These are phyloP conservation scores for Carassius auratus DNA, from an alignment of 2,113 vertebrate genomes.

Conservation along the genomic window DNA sequence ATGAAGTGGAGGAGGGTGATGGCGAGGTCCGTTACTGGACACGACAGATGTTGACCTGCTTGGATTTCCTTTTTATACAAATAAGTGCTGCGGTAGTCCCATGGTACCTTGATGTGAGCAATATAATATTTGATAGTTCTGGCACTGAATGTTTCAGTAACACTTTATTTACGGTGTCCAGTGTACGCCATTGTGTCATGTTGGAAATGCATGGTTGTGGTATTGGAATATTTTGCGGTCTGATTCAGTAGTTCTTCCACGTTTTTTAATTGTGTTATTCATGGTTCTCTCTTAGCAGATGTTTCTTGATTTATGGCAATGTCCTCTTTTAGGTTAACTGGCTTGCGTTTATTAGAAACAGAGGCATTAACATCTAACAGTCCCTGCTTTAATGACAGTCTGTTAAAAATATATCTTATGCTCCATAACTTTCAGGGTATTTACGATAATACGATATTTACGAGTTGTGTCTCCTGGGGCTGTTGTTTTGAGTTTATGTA, in stretches of 20 bases:
- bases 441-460: neutral
- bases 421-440: slow-evolving; percentile 4
- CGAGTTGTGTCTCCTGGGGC: no score
- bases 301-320: slow-evolving; percentile 18
- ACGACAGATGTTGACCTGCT: no score
- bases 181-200: neutral
- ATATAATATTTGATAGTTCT: no score
- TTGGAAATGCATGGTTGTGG: neutral
- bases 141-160: no score
- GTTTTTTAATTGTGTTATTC: neutral
- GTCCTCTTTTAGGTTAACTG: neutral
- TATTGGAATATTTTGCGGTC: neutral
- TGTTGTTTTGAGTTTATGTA: no score
- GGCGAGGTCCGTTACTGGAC: no score
- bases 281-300: slow-evolving; percentile 15
- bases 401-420: neutral
- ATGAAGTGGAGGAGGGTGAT: slow-evolving; percentile 63
- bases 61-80: no score
- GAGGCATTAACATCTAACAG: neutral
- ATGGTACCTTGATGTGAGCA: neutral
- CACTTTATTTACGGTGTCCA: neutral
- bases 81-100: neutral
- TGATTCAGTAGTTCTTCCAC: neutral
- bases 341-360: slow-evolving; percentile 29
- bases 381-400: neutral